Conservation (phyloP, 2,797 vertebrate genomes). For the Myotis vivesi region DNA sequence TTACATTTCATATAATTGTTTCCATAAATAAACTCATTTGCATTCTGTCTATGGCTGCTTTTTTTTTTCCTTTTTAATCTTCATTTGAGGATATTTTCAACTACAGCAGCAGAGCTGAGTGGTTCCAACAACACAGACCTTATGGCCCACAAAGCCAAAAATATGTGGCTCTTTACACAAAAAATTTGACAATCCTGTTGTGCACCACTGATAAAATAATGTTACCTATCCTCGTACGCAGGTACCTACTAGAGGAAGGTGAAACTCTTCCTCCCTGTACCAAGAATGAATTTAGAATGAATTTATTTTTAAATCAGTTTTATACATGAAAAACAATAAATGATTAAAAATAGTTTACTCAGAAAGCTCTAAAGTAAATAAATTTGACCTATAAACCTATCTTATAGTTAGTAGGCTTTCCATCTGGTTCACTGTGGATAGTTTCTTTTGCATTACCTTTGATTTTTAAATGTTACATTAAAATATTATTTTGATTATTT, state of each 20-base stretch:
- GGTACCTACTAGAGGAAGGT: not conserved
- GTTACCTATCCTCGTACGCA: not conserved
- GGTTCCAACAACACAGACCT: not conserved
- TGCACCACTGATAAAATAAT: not conserved
- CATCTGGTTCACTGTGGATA: not conserved
- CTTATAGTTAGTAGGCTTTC: not conserved
- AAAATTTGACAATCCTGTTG: not conserved
- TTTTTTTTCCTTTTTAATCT: not conserved
- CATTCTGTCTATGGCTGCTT: not conserved
- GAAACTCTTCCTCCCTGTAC: not conserved
- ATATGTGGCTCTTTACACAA: not conserved
- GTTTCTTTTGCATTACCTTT: not conserved
- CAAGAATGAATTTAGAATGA: not conserved
- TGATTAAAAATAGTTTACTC: not conserved
- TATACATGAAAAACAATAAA: not conserved
- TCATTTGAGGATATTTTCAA: not conserved
- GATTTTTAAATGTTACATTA: constrained; percentile 6
- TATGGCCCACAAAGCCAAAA: not conserved
- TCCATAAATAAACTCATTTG: constrained; percentile 15
- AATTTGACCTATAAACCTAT: not conserved
- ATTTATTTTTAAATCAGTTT: constrained; percentile 34
- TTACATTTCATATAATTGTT: constrained; percentile 37
- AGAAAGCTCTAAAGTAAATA: constrained; percentile 9
- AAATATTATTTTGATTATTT: constrained; percentile 10
- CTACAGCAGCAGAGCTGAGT: not conserved